Percentiles rank a stretch among this genome's conserved stretches.
These are phyloP conservation scores for Anabacerthia variegaticeps DNA, from an alignment of 2,797 vertebrate species.

Conservation along the genomic window DNA sequence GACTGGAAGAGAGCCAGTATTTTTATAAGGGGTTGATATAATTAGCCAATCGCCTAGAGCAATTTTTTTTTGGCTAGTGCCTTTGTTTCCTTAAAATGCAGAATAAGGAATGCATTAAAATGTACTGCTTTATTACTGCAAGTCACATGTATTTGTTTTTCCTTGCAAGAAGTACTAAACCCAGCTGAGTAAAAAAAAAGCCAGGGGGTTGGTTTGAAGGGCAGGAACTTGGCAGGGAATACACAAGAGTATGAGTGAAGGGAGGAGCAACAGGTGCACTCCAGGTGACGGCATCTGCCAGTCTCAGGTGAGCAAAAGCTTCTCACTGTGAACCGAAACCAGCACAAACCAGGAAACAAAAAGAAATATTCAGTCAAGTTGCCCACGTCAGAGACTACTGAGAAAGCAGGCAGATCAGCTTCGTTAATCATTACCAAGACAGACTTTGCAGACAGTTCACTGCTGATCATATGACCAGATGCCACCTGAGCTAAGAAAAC, in stretches of 20 bases:
- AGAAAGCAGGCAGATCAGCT: slow-evolving; percentile 2
- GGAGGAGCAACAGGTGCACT: neutral
- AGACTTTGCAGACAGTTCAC: neutral
- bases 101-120: neutral
- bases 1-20: neutral
- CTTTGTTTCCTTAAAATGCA: neutral
- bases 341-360: slow-evolving; percentile 72
- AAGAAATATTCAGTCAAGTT: slow-evolving; percentile 50
- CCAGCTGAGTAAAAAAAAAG: neutral
- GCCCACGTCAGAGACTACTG: slow-evolving; percentile 46
- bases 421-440: slow-evolving; percentile 75
- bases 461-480: neutral
- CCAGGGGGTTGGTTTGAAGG: neutral
- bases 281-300: neutral
- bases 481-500: neutral
- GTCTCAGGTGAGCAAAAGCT: neutral
- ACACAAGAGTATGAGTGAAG: rapidly evolving
- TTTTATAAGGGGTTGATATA: neutral
- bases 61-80: neutral
- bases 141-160: neutral
- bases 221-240: neutral
- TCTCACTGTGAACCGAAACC: neutral
- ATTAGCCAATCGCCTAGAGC: neutral
- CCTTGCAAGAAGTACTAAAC: neutral
- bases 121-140: neutral